These are phyloP conservation scores for Spodoptera exigua DNA, from an alignment of 2,888 invertebrate species.

Conservation along the genomic window DNA sequence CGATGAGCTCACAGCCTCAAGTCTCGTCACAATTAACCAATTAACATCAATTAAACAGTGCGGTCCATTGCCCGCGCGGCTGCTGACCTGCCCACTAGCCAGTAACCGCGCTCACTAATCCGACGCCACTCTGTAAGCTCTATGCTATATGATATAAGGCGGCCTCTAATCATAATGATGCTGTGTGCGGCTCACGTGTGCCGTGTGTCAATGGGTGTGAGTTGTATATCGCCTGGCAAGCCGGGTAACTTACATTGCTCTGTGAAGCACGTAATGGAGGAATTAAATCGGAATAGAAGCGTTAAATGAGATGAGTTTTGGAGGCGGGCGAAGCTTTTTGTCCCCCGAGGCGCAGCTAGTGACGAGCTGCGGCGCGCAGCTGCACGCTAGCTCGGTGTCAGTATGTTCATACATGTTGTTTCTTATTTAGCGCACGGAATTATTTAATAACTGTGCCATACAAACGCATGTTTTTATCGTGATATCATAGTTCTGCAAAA, in stretches of 20 bases:
- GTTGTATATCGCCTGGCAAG: conserved; percentile 14
- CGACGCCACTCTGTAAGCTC: conserved; percentile 5
- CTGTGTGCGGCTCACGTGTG: not conserved
- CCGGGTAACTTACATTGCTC: conserved; percentile 28
- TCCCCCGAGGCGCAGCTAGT: conserved; percentile 33
- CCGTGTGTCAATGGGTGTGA: conserved; percentile 9
- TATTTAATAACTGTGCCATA: too few relatives aligned
- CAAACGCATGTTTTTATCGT: too few relatives aligned
- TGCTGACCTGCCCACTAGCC: conserved; percentile 50
- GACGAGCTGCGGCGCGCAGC: conserved; percentile 34
- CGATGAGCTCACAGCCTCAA: conserved; percentile 48
- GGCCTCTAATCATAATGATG: conserved; percentile 16
- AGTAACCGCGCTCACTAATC: conserved; percentile 17
- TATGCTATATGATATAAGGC: conserved; percentile 10
- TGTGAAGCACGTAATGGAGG: conserved; percentile 70
- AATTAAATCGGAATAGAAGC: conserved; percentile 74
- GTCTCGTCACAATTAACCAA: conserved; percentile 79
- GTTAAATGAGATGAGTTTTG: conserved; percentile 73
- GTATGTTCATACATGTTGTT: conserved; percentile 34
- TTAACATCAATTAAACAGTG: conserved; percentile 77
- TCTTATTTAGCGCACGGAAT: conserved; percentile 30
- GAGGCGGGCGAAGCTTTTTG: conserved; percentile 57
- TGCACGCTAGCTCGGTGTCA: conserved; percentile 21
- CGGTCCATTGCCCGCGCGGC: conserved; percentile 56
- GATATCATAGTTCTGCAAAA: too few relatives aligned